These are phyloP conservation scores for Pterobdella sp. DNA, from an alignment of 2,888 invertebrate genomes.

Conservation along the genomic window DNA sequence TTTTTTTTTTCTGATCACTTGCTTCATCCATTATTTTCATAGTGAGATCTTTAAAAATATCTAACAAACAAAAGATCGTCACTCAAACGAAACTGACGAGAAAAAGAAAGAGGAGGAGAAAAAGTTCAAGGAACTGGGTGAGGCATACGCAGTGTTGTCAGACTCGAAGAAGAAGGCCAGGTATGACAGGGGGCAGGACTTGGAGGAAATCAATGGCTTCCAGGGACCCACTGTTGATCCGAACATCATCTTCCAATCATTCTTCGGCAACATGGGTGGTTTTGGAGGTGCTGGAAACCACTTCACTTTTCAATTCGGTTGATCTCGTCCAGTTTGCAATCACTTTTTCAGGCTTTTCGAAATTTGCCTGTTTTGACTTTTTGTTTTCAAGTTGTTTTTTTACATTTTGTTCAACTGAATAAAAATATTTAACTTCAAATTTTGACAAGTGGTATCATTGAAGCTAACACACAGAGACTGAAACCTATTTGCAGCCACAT, in stretches of 20 bases:
- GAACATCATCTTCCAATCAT: slow-evolving; percentile 73
- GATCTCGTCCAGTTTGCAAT: no score
- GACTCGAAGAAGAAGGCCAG: slow-evolving; percentile 80
- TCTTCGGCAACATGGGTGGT: slow-evolving; percentile 58
- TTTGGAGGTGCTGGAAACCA: background rate
- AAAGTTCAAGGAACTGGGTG: slow-evolving; percentile 91
- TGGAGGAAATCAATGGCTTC: slow-evolving; percentile 64
- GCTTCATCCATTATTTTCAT: background rate
- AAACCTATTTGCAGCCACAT: no score
- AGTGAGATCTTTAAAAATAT: no score
- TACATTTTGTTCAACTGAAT: no score
- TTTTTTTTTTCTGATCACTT: background rate
- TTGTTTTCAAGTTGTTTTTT: no score
- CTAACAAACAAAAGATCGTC: slow-evolving; percentile 68
- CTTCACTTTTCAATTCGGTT: slow-evolving; percentile 2
- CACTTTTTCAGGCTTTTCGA: no score
- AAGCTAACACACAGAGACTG: no score
- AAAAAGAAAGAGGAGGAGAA: slow-evolving; percentile 84
- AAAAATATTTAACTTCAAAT: no score
- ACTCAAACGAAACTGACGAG: slow-evolving; percentile 73
- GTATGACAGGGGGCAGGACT: slow-evolving; percentile 82
- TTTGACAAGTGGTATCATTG: no score
- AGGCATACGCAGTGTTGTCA: slow-evolving; percentile 82
- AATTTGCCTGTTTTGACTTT: no score
- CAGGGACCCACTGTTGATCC: slow-evolving; percentile 66